Conservation (phyloP, 1,140 invertebrate species). For the Rhizoglyphus robini region DNA sequence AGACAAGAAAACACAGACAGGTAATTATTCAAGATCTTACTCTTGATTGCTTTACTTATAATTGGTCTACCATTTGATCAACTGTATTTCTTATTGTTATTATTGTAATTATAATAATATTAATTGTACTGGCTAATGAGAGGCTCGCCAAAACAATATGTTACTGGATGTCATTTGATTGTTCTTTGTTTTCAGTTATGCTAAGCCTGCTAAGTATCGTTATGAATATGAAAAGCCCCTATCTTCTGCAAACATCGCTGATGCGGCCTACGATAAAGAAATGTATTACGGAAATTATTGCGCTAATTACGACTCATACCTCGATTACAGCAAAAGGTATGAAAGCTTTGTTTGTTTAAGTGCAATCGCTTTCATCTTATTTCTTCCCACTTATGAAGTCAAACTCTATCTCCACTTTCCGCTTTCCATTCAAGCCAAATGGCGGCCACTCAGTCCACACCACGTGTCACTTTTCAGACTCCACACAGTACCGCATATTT, state of each 20-base stretch:
- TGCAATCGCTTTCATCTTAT: neutral
- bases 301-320: neutral
- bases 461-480: constrained; percentile 19
- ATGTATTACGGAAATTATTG: neutral
- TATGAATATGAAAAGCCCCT: neutral
- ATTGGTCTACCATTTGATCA: too few species aligned
- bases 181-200: constrained; percentile 4
- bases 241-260: neutral
- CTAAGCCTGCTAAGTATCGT: neutral
- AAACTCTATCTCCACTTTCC: neutral
- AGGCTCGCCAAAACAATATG: too few species aligned
- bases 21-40: too few species aligned
- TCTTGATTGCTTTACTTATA: too few species aligned
- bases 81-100: too few species aligned
- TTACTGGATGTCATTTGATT: neutral
- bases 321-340: neutral
- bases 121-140: too few species aligned
- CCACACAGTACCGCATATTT: constrained; percentile 20
- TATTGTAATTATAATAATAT: too few species aligned
- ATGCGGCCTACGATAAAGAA: neutral
- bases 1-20: too few species aligned
- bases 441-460: neutral
- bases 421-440: neutral
- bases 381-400: neutral
- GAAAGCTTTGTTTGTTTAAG: neutral